Conservation (phyloP, 2,113 vertebrate species). For the Takifugu bimaculatus region DNA sequence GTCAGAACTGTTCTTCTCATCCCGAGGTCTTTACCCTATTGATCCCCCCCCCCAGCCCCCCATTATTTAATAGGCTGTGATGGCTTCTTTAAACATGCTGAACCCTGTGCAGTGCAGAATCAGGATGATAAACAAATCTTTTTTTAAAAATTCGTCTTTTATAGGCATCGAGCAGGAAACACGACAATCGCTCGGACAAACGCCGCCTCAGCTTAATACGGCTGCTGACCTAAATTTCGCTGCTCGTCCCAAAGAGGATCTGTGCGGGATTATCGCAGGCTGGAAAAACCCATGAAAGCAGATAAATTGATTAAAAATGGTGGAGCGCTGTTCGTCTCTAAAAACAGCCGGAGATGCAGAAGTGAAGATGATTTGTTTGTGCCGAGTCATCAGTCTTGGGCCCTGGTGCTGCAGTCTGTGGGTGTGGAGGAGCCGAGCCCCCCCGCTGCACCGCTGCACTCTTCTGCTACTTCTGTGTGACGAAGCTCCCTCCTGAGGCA, state of each 20-base stretch:
- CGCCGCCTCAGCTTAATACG: constrained; percentile 43
- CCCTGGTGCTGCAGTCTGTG: constrained; percentile 36
- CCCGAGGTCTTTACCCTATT: too few species aligned
- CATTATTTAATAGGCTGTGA: neutral
- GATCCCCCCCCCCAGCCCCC: neutral
- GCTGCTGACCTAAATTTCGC: constrained; percentile 66
- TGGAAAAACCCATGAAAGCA: constrained; percentile 30
- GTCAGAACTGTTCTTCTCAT: too few species aligned
- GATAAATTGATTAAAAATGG: constrained; percentile 27
- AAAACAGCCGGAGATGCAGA: neutral
- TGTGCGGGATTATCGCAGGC: constrained; percentile 55
- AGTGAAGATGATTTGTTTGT: neutral
- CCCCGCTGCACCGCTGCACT: too few species aligned
- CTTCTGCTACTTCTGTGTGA: neutral
- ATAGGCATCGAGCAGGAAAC: too few species aligned
- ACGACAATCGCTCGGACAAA: constrained; percentile 7
- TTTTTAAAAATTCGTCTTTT: too few species aligned
- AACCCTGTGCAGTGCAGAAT: too few species aligned
- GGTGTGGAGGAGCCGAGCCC: neutral
- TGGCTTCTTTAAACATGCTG: neutral
- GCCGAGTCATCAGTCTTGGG: constrained; percentile 51
- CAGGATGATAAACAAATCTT: too few species aligned
- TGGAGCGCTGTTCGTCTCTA: constrained; percentile 3
- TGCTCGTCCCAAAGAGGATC: constrained; percentile 58
- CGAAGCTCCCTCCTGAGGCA: neutral